Base-by-base conservation (phyloP, 2,888 invertebrate species). In the Drosophila vallismaia region DNA sequence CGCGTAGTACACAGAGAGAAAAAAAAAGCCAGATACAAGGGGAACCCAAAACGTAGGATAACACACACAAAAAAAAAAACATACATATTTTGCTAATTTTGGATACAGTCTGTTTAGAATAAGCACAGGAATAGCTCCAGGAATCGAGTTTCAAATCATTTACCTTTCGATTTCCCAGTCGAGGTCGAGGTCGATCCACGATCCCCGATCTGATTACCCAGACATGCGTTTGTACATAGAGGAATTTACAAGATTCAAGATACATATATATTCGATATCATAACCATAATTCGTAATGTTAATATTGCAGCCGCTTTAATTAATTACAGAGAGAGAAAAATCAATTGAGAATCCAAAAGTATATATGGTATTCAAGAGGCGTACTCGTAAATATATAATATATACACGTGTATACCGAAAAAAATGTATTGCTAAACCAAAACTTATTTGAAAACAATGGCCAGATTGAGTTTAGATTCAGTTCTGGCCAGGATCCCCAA, bases 271-370 rank as follows among this genome's bases (percentile, higher is more conserved):
- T 62, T 64, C 51, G 62, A 51, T 52, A 62, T 64, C 64, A 64
- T 64, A 64, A 64, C 62, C 62, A 46, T 64, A 51, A 62, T 52
- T 42, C 40, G 12, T 42, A 42, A 42, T 42, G 57, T 57, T 49
- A 67, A 70, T 64, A 74, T 66, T 67, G 70, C 69, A 68, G 68
- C 67, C 74, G 79, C 85, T 85, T 82, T 79, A 85, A 82, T 82
- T 71, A 73, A 76, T 78, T 74, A 72, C 60, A 57, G 57, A 56
- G 68, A 46, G 62, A 6, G 28, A 28, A 6, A 74, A 53, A 40
- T 67, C 45, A 57, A 70, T 59, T 59, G 59, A 24, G 59, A 59
- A 74, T 66, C 60, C 51, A 71, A 70, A 50, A 66, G 29, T 48
- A 56, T 8, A 26, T 36, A 36, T 56, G 60, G 56, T 46, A 56